Conservation (phyloP, 1,140 invertebrate species). For the Paraescarpia echinospica region DNA sequence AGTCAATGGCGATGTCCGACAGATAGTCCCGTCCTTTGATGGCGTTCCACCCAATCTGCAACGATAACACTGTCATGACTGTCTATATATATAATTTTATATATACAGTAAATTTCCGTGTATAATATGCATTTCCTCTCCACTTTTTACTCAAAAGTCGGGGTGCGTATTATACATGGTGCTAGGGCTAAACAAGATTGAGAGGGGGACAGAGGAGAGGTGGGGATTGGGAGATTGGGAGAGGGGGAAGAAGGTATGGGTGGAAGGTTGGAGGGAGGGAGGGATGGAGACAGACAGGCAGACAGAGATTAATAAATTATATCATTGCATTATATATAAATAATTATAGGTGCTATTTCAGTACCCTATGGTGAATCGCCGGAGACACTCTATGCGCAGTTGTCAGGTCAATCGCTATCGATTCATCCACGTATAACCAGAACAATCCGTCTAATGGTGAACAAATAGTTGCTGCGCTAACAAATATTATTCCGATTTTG, state of each 20-base stretch:
- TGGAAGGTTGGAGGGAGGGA: neutral
- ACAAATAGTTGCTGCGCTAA: neutral
- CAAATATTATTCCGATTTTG: neutral
- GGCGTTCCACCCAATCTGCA: conserved; percentile 50
- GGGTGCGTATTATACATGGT: neutral
- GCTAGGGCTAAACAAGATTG: neutral
- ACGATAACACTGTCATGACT: neutral
- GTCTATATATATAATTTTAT: neutral
- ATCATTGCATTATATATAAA: no score
- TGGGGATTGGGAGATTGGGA: neutral
- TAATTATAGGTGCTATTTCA: no score
- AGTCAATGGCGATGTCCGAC: conserved; percentile 56
- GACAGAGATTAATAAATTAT: no score
- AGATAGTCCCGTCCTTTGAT: conserved; percentile 40
- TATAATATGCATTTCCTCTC: no score
- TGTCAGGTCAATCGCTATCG: no score
- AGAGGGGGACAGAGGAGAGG: conserved; percentile 11
- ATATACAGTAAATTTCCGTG: no score
- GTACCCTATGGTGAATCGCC: no score
- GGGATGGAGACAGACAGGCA: neutral
- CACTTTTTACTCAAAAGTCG: neutral
- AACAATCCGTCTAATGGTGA: neutral
- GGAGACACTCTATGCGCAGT: no score
- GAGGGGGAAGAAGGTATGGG: neutral
- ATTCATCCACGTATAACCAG: neutral